These are phyloP conservation scores for Paraplagusia blochii DNA, from an alignment of 2,113 vertebrate species.

Conservation along the genomic window DNA sequence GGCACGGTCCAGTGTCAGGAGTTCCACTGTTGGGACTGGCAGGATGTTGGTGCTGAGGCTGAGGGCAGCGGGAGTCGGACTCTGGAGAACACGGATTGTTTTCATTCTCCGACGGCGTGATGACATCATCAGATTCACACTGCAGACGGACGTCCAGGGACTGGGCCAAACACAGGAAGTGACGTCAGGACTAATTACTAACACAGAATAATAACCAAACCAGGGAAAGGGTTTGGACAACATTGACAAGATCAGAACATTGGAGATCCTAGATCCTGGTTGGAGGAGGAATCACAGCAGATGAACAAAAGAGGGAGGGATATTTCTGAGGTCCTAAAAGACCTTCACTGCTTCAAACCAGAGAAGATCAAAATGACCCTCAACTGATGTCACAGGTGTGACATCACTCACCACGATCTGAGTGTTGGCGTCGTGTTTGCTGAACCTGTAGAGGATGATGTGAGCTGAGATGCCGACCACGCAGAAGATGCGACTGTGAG, in stretches of 20 bases:
- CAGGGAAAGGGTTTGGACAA: too few relatives aligned
- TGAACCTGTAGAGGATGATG: constrained; percentile 93
- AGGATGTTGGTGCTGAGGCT: constrained; percentile 74
- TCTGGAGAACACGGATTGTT: constrained; percentile 85
- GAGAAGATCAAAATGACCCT: too few relatives aligned
- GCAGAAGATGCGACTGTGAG: constrained; percentile 93
- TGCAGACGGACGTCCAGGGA: constrained; percentile 91
- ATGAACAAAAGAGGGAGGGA: too few relatives aligned
- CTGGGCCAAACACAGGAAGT: constrained; percentile 64
- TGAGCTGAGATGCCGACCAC: constrained; percentile 93
- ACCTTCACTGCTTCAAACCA: too few relatives aligned
- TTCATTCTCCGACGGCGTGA: constrained; percentile 89
- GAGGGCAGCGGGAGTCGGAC: constrained; percentile 82
- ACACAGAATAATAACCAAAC: too few relatives aligned
- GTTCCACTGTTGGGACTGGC: constrained; percentile 83
- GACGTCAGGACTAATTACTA: neutral
- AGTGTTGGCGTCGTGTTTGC: constrained; percentile 89
- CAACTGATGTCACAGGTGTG: neutral
- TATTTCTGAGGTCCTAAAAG: too few relatives aligned
- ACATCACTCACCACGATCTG: constrained; percentile 87
- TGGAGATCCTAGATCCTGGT: too few relatives aligned
- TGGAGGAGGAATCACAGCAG: too few relatives aligned
- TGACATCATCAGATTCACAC: constrained; percentile 88
- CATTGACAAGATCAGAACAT: too few relatives aligned
- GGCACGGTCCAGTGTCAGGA: constrained; percentile 84